These are phyloP conservation scores for Oligia fasciuncula DNA, from an alignment of 2,888 invertebrate genomes.

Conservation along the genomic window DNA sequence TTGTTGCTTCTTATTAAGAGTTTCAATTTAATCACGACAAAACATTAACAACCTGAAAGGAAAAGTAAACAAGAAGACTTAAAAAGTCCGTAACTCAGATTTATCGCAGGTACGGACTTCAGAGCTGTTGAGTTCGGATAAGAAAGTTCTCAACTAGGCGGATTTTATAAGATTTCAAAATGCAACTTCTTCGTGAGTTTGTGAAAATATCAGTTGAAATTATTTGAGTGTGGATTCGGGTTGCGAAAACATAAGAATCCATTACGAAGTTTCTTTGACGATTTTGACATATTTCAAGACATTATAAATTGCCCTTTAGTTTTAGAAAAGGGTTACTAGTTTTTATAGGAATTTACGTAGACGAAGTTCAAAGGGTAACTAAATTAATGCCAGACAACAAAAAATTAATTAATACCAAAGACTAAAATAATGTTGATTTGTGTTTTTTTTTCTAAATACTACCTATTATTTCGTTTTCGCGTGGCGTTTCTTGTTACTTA, in stretches of 20 bases:
- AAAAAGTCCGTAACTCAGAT: slow-evolving; percentile 76
- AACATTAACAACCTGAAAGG: slow-evolving; percentile 71
- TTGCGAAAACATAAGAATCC: slow-evolving; percentile 32
- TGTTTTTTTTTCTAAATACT: no score
- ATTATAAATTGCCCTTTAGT: background rate
- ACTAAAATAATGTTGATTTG: background rate
- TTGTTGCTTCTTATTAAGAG: slow-evolving; percentile 65
- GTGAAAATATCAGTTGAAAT: slow-evolving; percentile 56
- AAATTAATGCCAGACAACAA: no score
- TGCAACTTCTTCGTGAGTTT: slow-evolving; percentile 66
- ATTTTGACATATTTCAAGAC: background rate
- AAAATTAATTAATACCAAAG: background rate
- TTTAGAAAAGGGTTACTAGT: background rate
- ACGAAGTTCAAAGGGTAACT: background rate
- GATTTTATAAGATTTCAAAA: slow-evolving; percentile 76
- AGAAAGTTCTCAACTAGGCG: slow-evolving; percentile 76
- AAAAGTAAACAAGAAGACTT: slow-evolving; percentile 74
- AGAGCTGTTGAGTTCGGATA: slow-evolving; percentile 78
- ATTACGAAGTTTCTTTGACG: slow-evolving; percentile 32
- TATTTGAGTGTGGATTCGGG: slow-evolving; percentile 50
- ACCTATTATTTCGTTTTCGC: background rate
- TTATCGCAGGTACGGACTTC: slow-evolving; percentile 74
- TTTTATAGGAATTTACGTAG: background rate
- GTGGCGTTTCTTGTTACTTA: background rate
- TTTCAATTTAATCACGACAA: slow-evolving; percentile 68